A percentile compares a stretch with the other conserved stretches of the same genome.
Evolutionary conservation across 2,113 vertebrate species (phyloP).

Genomic region (Origma solitaria): DNA sequence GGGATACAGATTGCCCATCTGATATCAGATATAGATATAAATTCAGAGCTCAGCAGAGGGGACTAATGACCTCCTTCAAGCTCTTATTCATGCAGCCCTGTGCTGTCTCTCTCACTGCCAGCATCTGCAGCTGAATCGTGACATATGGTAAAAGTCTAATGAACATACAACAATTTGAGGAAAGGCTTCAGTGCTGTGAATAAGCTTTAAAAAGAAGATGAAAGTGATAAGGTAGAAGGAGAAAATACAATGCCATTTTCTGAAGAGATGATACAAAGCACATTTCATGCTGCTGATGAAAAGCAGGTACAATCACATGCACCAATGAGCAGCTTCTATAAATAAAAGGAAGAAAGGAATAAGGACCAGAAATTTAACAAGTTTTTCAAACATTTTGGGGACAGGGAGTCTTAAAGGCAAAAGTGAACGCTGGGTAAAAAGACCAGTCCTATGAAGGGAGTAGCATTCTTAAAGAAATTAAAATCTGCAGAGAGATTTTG

Average conservation of each 20-base stretch:
- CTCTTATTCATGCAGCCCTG: background rate
- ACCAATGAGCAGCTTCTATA: background rate
- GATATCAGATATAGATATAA: background rate
- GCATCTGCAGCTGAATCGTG: background rate
- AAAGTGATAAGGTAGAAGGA: background rate
- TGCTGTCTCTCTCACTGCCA: background rate
- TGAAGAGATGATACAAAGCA: background rate
- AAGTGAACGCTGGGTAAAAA: background rate
- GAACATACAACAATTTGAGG: background rate
- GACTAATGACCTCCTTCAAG: background rate
- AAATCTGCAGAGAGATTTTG: background rate
- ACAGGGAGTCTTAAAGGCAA: background rate
- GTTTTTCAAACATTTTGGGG: background rate
- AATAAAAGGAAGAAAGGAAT: background rate
- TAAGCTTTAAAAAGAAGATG: background rate
- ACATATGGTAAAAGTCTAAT: background rate
- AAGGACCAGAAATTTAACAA: background rate
- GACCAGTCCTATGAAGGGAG: fast-evolving
- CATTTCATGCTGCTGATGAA: background rate
- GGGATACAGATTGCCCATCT: background rate
- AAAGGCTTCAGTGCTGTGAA: background rate
- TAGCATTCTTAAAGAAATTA: background rate
- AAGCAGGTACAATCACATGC: background rate
- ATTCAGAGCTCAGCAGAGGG: background rate
- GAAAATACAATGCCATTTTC: background rate